Percentiles rank a stretch among this genome's conserved stretches.
phyloP scores from a whole-genome alignment of 1,140 invertebrate species.

The Drosophila seguyi region DNA sequence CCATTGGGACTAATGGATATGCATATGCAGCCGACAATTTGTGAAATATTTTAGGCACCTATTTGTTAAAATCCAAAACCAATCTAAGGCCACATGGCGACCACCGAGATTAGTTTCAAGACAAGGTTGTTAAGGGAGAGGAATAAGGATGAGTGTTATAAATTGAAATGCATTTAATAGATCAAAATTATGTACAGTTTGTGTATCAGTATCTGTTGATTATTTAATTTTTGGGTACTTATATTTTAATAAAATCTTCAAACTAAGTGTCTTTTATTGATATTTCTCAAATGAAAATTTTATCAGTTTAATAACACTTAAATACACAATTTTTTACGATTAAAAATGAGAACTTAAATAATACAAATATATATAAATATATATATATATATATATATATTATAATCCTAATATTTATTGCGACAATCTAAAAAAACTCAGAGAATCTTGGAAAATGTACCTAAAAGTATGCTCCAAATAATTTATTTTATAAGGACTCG shows the following conservation, averaged over 20 bases:
- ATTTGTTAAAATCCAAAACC: slow-evolving; percentile 52
- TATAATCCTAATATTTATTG: not conserved
- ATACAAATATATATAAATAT: no score
- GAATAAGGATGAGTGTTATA: not conserved
- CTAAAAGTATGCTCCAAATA: not conserved
- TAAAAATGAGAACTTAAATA: no score
- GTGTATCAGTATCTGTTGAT: no score
- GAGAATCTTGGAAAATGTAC: not conserved
- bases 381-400: no score
- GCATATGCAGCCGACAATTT: slow-evolving; percentile 50
- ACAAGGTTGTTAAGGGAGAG: not conserved
- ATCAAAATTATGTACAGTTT: not conserved
- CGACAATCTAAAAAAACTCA: not conserved
- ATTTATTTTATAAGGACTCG: no score
- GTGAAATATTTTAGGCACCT: slow-evolving; percentile 42
- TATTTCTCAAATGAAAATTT: not conserved
- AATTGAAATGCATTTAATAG: not conserved
- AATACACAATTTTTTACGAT: no score
- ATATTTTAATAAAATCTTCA: no score
- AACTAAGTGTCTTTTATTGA: no score
- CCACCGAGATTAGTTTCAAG: slow-evolving; percentile 5
- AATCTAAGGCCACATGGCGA: slow-evolving; percentile 31
- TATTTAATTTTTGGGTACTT: not conserved
- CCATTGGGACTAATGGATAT: slow-evolving; percentile 52
- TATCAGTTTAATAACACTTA: no score